phyloP scores from a whole-genome alignment of 2,797 vertebrate genomes.

The Takifugu rubripes region DNA sequence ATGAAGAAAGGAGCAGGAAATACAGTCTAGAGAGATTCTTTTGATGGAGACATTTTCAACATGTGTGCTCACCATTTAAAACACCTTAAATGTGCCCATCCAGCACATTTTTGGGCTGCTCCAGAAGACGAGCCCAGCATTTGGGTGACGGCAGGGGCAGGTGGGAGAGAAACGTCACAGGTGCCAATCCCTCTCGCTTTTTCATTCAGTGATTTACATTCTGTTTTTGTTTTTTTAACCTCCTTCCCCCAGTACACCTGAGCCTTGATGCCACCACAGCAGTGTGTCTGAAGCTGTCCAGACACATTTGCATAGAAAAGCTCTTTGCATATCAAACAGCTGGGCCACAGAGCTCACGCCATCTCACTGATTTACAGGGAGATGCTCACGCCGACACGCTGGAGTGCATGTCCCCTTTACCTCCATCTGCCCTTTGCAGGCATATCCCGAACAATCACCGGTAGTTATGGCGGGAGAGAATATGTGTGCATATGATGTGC shows the following conservation, averaged over 20 bases:
- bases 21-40: constrained; percentile 27
- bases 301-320: constrained; percentile 66
- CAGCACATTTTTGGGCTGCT: constrained; percentile 26
- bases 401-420: constrained; percentile 68
- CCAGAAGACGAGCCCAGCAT: constrained; percentile 44
- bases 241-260: constrained; percentile 35
- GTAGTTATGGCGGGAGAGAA: constrained; percentile 39
- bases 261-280: constrained; percentile 29
- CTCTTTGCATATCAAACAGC: constrained; percentile 74
- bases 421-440: constrained; percentile 71
- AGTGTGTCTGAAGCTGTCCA: constrained; percentile 38
- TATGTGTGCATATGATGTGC: constrained; percentile 5
- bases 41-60: constrained; percentile 46
- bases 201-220: constrained; percentile 20
- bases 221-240: constrained; percentile 10
- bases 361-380: constrained; percentile 72
- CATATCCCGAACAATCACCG: constrained; percentile 67
- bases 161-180: constrained; percentile 3
- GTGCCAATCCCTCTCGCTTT: constrained; percentile 23
- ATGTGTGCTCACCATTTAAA: constrained; percentile 52
- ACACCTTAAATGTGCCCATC: constrained; percentile 34
- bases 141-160: constrained; percentile 14
- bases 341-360: constrained; percentile 58
- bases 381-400: constrained; percentile 63
- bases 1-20: constrained; percentile 40